Percentiles rank a stretch among this genome's conserved stretches.
Conservation (phyloP, 2,888 invertebrate species). For the Lasioglossum morio region DNA sequence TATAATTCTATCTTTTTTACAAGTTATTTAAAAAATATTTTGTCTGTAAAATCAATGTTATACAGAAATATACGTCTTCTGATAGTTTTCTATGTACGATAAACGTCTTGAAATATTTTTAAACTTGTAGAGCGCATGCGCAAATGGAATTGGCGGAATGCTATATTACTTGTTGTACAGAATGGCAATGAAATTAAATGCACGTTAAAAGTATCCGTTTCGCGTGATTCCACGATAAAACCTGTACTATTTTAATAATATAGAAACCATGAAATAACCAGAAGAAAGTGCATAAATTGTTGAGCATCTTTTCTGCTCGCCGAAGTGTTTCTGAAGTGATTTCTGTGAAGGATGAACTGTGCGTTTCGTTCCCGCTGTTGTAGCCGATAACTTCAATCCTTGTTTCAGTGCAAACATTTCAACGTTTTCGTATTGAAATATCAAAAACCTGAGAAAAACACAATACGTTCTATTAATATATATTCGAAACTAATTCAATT, state of each 20-base stretch:
- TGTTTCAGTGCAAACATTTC: conserved; percentile 31
- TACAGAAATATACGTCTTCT: not conserved
- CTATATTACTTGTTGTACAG: not conserved
- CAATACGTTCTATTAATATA: not conserved
- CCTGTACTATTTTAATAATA: not conserved
- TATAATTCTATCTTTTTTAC: not conserved
- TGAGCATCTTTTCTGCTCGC: conserved; percentile 51
- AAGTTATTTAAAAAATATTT: not conserved
- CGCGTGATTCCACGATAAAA: not conserved
- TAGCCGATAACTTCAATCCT: conserved; percentile 18
- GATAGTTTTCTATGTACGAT: not conserved
- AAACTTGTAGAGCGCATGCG: conserved; percentile 40
- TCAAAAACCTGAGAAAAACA: not conserved
- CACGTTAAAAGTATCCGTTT: not conserved
- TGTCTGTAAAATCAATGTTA: not conserved
- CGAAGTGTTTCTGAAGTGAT: conserved; percentile 12
- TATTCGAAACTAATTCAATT: not conserved
- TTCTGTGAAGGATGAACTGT: conserved; percentile 11
- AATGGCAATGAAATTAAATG: not conserved
- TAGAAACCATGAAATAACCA: conserved; percentile 69
- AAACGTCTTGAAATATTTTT: not conserved
- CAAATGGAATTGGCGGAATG: conserved; percentile 48
- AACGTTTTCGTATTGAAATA: not conserved
- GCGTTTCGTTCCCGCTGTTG: conserved; percentile 9
- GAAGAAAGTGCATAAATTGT: conserved; percentile 82